Evolutionary conservation across 92 coral and sea anemone species (phyloP).

Genomic region (Heteractis magnifica): DNA sequence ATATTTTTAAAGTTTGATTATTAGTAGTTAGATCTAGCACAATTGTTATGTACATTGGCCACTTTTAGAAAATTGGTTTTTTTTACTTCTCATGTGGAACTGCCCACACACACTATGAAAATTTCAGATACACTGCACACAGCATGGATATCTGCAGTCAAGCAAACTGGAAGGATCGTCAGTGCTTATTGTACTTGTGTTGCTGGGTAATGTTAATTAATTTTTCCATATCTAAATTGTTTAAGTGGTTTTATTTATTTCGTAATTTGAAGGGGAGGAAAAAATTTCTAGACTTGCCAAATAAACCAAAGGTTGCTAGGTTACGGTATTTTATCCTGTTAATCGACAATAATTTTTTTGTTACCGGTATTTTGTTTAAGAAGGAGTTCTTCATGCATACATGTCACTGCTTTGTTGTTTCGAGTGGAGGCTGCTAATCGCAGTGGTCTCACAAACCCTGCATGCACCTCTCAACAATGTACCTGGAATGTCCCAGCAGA

Average conservation of each 20-base stretch:
- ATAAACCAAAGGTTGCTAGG: background rate
- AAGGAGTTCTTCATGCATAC: conserved; percentile 65
- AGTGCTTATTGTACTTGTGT: conserved; percentile 62
- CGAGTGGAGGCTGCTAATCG: conserved; percentile 58
- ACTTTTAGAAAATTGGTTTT: conserved; percentile 1
- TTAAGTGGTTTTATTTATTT: background rate
- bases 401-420: conserved; percentile 59
- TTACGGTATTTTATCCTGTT: background rate
- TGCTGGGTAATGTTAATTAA: conserved; percentile 37
- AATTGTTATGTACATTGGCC: conserved; percentile 12
- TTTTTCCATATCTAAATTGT: background rate
- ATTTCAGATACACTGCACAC: conserved; percentile 45
- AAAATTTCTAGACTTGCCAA: background rate
- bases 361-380: conserved; percentile 25
- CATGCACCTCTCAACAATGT: conserved; percentile 58
- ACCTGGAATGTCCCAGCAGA: conserved; percentile 52
- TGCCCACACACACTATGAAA: conserved; percentile 46
- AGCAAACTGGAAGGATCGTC: conserved; percentile 40
- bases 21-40: conserved; percentile 5
- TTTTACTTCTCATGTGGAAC: background rate
- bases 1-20: conserved; percentile 6
- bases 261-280: background rate
- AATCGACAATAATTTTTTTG: background rate
- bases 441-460: conserved; percentile 63
- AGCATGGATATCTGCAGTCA: conserved; percentile 37